phyloP scores from a whole-genome alignment of 2,113 vertebrate species.

The Calyptommatus sinebrachiatus region DNA sequence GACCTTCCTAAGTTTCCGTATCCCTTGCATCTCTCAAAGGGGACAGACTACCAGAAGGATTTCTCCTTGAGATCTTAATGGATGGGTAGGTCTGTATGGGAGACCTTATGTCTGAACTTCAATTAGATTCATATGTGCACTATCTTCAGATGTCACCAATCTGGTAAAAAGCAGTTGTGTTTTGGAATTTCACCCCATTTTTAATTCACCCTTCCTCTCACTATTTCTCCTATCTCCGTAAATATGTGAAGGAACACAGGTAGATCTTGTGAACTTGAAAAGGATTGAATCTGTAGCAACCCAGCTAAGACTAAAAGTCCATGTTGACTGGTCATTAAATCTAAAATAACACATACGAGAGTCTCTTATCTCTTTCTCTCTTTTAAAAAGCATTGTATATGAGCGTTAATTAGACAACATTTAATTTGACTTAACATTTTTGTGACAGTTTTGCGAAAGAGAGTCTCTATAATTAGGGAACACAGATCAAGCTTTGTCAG shows the following conservation, averaged over 20 bases:
- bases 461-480: constrained; percentile 77
- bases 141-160: too few species aligned
- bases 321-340: constrained; percentile 41
- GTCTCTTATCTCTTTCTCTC: background rate
- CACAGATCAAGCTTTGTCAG: constrained; percentile 75
- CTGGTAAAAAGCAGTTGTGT: too few species aligned
- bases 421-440: constrained; percentile 75
- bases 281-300: constrained; percentile 45
- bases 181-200: too few species aligned
- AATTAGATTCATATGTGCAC: too few species aligned
- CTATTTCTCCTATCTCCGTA: constrained; percentile 74
- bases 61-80: too few species aligned
- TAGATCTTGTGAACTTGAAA: constrained; percentile 43
- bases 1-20: too few species aligned
- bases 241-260: constrained; percentile 71
- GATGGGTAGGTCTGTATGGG: too few species aligned
- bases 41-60: too few species aligned
- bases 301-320: constrained; percentile 49
- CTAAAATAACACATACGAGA: constrained; percentile 48
- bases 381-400: constrained; percentile 57
- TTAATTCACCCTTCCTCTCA: constrained; percentile 58
- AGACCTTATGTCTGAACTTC: too few species aligned
- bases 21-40: too few species aligned
- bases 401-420: constrained; percentile 77
- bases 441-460: constrained; percentile 72